Base-by-base conservation (phyloP, 37 sponge, comb jelly and placozoan genomes). In the Ephydatia muelleri region DNA sequence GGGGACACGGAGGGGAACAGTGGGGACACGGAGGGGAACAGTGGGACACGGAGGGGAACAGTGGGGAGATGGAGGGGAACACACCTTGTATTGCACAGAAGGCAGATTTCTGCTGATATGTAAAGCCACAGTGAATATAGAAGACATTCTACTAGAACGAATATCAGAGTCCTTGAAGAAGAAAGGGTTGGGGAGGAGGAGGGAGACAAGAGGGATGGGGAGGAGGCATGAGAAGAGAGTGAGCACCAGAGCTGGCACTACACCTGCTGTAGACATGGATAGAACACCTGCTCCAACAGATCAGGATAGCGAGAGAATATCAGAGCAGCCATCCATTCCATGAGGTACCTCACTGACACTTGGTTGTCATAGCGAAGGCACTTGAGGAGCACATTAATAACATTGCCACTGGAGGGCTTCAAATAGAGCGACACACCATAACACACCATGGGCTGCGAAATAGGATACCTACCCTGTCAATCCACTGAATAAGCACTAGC, bases 321-420 rank as follows among this genome's bases (percentile, higher is more conserved):
- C 30, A 86, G 29, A 3, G 73, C 72, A 0, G 83, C 73, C 22
- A 69, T 31, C 94, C 96, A 95, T 72, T 95, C 96, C 69, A 93
- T 80, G 67, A 81, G 40, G 48, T 90, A 81, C 22, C 91, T 73
- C 13, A 95, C 96, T 29, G 94, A 93, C 27, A 86, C 70, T 82
- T 95, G 96, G 71, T 93, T 93, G 79, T 93, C 94, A 73, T 36
- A 73, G 49, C 69, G 83, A 65, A 93, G 75, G 3, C 72, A 48
- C 35, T 84, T 39, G 12, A 93, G 80, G 31, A 84, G 67, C 19
- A 27, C 14, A 69, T 71, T 25, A 22, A 78, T 39, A 32, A 94
- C 38, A 9, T 34, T 3, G 8, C 23, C 67, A 28, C 36, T 75
- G n/a, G 70, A 49, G 37, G 28, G 68, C 92, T 92, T 19, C 64